Conservation (phyloP, 2,797 vertebrate species). For the Atherinosoma microstoma region DNA sequence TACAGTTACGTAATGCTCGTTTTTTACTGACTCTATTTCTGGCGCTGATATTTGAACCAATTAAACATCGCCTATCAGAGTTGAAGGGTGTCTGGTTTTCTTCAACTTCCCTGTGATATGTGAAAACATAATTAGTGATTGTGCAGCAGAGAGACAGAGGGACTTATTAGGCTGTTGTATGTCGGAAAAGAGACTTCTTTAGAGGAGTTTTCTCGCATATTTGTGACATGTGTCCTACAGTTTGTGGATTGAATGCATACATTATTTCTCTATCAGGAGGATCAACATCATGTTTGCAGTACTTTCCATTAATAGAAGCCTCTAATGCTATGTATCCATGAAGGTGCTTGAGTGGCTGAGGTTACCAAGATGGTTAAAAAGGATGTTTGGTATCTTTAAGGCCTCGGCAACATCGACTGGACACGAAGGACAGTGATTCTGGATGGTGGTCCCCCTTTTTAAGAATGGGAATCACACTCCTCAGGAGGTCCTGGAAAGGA, state of each 20-base stretch:
- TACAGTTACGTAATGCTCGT: conserved; percentile 61
- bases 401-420: neutral
- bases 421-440: neutral
- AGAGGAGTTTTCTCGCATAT: neutral
- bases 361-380: no score
- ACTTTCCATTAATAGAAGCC: neutral
- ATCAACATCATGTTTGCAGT: neutral
- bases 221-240: neutral
- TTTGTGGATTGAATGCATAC: neutral
- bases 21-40: conserved; percentile 63
- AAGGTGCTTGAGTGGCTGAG: neutral
- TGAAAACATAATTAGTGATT: conserved; percentile 53
- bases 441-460: neutral
- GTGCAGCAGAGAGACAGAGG: conserved; percentile 30
- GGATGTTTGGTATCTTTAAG: no score
- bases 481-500: no score
- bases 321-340: neutral
- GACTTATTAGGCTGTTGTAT: conserved; percentile 43
- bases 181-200: neutral
- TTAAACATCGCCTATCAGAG: conserved; percentile 65
- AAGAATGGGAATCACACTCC: neutral
- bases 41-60: conserved; percentile 70
- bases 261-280: neutral
- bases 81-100: conserved; percentile 66
- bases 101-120: conserved; percentile 45